These are phyloP conservation scores for Drosophila merina DNA, from an alignment of 2,888 invertebrate species.

Conservation along the genomic window DNA sequence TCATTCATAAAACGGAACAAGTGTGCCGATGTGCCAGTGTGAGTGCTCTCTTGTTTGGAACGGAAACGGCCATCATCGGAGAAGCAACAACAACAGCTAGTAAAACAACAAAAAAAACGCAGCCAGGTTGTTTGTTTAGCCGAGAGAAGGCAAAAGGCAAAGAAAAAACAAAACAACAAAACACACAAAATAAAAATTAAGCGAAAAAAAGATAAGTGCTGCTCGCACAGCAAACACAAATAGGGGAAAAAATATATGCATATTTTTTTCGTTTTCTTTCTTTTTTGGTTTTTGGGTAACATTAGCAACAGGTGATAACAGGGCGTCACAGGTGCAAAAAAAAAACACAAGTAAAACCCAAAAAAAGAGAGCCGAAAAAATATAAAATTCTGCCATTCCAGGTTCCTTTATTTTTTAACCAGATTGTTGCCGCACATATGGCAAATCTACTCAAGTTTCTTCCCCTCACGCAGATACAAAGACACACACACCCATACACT, in stretches of 20 bases:
- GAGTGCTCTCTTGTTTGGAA: conserved; percentile 58
- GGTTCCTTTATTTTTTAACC: conserved; percentile 36
- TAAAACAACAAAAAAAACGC: conserved; percentile 63
- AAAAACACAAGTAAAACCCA: conserved; percentile 20
- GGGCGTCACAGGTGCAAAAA: conserved; percentile 71
- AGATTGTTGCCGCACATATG: conserved; percentile 56
- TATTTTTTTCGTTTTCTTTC: too few species aligned
- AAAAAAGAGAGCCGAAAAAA: neutral
- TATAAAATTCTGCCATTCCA: neutral
- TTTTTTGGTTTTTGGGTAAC: neutral
- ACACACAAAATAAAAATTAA: conserved; percentile 29
- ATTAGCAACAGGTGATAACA: conserved; percentile 65
- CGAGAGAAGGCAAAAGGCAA: conserved; percentile 50
- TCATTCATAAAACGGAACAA: conserved; percentile 72
- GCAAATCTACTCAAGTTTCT: conserved; percentile 69
- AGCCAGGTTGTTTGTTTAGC: conserved; percentile 77
- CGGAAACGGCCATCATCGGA: conserved; percentile 83
- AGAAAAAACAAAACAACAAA: conserved; percentile 57
- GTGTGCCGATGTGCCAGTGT: conserved; percentile 22
- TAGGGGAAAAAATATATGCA: conserved; percentile 4
- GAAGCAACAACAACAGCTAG: conserved; percentile 67
- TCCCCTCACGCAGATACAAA: conserved; percentile 37
- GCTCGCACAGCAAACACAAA: conserved; percentile 29
- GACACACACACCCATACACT: too few species aligned
- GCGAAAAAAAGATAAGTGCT: conserved; percentile 26